Evolutionary conservation across 1,140 invertebrate genomes (phyloP).

Genomic region (Meloidogyne exigua): DNA sequence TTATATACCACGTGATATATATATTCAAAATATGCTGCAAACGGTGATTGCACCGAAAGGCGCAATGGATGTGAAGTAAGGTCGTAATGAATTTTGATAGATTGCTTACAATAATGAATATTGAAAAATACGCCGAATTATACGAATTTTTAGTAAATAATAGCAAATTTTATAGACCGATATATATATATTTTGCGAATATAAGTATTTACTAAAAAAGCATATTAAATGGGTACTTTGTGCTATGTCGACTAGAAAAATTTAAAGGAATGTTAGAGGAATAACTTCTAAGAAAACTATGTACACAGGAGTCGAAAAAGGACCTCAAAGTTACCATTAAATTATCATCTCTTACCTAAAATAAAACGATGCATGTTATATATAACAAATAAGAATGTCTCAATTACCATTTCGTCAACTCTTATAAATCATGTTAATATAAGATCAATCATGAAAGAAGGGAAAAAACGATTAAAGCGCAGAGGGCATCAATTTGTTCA

Average conservation of each 20-base stretch:
- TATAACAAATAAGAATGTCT: background rate
- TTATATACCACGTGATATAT: conserved; percentile 34
- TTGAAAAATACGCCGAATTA: background rate
- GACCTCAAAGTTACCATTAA: no score
- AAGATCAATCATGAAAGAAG: conserved; percentile 13
- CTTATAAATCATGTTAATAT: conserved; percentile 13
- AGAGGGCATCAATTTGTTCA: background rate
- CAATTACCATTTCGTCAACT: background rate
- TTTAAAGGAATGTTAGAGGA: background rate
- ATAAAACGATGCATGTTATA: background rate
- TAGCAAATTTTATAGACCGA: no score
- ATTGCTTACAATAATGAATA: background rate
- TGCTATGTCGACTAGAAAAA: no score
- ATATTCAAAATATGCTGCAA: conserved; percentile 55
- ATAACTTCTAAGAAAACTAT: no score
- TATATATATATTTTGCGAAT: no score
- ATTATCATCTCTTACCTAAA: background rate
- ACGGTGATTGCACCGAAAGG: conserved; percentile 53
- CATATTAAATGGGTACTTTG: no score
- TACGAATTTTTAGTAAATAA: background rate
- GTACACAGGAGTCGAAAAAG: no score
- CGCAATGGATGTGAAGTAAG: conserved; percentile 35
- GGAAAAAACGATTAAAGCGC: conserved; percentile 9
- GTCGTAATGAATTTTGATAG: conserved; percentile 51
- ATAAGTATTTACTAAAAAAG: no score